phyloP scores from a whole-genome alignment of 2,888 invertebrate species.

The Meta bourneti region DNA sequence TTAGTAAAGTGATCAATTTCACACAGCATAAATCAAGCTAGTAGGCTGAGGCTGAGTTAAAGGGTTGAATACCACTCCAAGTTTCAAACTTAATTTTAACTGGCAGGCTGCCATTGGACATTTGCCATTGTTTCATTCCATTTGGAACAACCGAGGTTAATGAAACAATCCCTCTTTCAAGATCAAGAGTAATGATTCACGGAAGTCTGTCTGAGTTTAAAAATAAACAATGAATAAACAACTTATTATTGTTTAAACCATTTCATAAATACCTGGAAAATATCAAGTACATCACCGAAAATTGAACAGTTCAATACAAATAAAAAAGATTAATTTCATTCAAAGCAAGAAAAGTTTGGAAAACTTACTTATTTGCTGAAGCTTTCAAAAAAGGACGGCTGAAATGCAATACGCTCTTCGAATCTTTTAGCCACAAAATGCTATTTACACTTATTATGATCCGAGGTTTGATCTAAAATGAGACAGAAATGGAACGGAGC shows the following conservation, averaged over 20 bases:
- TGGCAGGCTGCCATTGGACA: slow-evolving; percentile 63
- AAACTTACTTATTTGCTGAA: background rate
- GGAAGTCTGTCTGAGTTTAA: background rate
- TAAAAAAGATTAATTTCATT: background rate
- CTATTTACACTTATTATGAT: background rate
- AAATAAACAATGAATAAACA: background rate
- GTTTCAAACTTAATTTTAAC: background rate
- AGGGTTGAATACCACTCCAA: background rate
- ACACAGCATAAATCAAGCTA: background rate
- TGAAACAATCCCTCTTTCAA: slow-evolving; percentile 48
- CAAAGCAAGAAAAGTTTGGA: background rate
- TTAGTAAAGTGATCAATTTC: background rate
- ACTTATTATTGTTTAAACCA: background rate
- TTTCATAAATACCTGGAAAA: background rate
- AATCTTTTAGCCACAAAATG: background rate
- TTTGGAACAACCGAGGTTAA: slow-evolving; percentile 11
- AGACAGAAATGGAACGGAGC: slow-evolving; percentile 46
- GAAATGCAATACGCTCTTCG: background rate
- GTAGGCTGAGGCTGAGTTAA: background rate
- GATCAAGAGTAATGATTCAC: slow-evolving; percentile 52
- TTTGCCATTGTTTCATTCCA: slow-evolving; percentile 38
- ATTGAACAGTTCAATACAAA: background rate
- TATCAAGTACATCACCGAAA: background rate
- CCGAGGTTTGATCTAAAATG: background rate
- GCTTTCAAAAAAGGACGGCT: background rate